Percentiles rank a stretch among this genome's conserved stretches.
phyloP scores from a whole-genome alignment of 2,113 vertebrate genomes.

The Notothenia coriiceps region DNA sequence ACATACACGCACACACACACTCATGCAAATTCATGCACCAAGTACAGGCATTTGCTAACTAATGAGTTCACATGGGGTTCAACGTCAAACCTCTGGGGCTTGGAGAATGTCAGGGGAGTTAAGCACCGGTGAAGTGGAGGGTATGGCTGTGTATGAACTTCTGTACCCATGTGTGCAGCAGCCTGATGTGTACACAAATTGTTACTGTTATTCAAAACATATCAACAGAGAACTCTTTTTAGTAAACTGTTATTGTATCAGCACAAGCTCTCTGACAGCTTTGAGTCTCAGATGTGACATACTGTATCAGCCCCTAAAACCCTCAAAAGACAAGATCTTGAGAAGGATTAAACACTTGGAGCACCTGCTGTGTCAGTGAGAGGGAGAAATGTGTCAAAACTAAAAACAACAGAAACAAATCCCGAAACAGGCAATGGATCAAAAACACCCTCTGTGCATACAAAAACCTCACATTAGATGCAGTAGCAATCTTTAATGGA shows the following conservation, averaged over 20 bases:
- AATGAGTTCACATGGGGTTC: conserved; percentile 51
- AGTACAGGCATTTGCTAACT: conserved; percentile 21
- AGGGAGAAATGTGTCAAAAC: conserved; percentile 18
- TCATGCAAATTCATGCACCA: no score
- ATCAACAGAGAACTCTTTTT: neutral
- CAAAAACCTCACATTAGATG: neutral
- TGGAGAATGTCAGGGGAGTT: conserved; percentile 32
- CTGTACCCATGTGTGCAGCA: neutral
- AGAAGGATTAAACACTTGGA: conserved; percentile 19
- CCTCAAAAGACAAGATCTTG: conserved; percentile 13
- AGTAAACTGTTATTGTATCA: neutral
- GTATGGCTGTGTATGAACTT: neutral
- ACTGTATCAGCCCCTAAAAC: neutral
- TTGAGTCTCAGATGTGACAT: conserved; percentile 18
- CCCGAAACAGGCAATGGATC: conserved; percentile 1
- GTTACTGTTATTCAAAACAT: neutral
- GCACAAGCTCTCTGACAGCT: conserved; percentile 20
- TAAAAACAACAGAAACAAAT: conserved; percentile 24
- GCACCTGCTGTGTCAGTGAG: conserved; percentile 33
- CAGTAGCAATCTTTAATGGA: conserved; percentile 2
- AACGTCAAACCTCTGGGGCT: conserved; percentile 8
- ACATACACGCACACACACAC: neutral
- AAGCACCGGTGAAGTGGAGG: conserved; percentile 32
- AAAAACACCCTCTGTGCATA: neutral
- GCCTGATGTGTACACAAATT: neutral